These are phyloP conservation scores for Molorchus minor DNA, from an alignment of 2,888 invertebrate genomes.

Conservation along the genomic window DNA sequence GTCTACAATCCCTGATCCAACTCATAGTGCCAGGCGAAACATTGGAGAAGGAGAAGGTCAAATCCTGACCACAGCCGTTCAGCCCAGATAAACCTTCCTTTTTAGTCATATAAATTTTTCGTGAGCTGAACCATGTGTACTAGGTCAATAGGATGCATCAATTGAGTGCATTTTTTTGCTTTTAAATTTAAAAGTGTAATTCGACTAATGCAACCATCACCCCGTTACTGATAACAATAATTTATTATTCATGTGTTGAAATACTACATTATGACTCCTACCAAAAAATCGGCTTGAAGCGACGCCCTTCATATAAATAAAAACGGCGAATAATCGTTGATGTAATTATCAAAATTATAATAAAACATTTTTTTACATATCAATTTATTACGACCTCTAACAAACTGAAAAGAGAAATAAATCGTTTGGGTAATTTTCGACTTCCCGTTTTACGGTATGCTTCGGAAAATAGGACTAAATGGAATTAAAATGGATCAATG, in stretches of 20 bases:
- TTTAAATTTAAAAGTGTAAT: not conserved
- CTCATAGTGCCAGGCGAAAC: too few species aligned
- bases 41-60: too few species aligned
- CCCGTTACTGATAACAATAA: not conserved
- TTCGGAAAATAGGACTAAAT: conserved; percentile 25
- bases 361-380: conserved; percentile 6
- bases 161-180: not conserved
- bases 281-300: conserved; percentile 6
- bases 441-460: conserved; percentile 32
- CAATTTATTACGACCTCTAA: conserved; percentile 9
- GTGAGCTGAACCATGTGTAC: too few species aligned
- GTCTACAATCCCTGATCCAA: too few species aligned
- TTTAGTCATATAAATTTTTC: too few species aligned
- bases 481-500: conserved; percentile 25
- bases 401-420: conserved; percentile 1
- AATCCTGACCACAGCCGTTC: too few species aligned
- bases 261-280: conserved; percentile 2
- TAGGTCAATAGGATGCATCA: not conserved
- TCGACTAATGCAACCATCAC: not conserved
- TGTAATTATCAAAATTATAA: not conserved
- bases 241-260: not conserved
- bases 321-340: not conserved
- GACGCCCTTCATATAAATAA: conserved; percentile 18
- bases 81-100: too few species aligned
- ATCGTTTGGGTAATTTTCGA: conserved; percentile 24